Evolutionary conservation across 2,113 vertebrate genomes (phyloP).

Genomic region (Coptodon bakossiorum): DNA sequence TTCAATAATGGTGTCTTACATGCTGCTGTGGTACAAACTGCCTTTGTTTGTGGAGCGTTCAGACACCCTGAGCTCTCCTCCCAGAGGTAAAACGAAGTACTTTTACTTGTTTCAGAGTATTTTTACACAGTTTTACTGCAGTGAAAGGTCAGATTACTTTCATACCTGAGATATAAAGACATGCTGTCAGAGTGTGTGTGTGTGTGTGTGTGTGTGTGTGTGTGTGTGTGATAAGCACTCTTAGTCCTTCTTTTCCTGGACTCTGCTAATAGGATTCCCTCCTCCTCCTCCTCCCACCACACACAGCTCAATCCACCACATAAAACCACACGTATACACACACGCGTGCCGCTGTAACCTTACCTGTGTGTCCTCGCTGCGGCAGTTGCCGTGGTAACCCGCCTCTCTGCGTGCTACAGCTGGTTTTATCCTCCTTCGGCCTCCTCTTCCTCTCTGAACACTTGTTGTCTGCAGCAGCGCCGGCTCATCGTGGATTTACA

Average conservation of each 20-base stretch:
- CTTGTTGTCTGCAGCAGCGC: slow-evolving; percentile 51
- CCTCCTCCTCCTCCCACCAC: slow-evolving; percentile 2
- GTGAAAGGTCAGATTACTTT: neutral
- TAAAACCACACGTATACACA: neutral
- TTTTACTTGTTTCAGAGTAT: neutral
- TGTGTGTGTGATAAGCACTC: neutral
- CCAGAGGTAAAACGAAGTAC: neutral
- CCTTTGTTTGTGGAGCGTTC: neutral
- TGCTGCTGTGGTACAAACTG: neutral
- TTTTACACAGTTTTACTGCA: neutral
- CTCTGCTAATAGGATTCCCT: slow-evolving; percentile 58
- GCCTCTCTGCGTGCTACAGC: neutral
- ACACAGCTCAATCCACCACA: slow-evolving; percentile 21
- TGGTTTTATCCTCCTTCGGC: neutral
- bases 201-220: neutral
- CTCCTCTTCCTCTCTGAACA: slow-evolving; percentile 25
- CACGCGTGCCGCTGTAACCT: slow-evolving; percentile 9
- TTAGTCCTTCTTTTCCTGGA: slow-evolving; percentile 52
- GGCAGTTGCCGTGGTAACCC: slow-evolving; percentile 50
- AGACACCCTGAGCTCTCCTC: neutral
- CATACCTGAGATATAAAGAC: neutral
- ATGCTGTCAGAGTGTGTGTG: neutral
- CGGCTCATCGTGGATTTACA: slow-evolving; percentile 50
- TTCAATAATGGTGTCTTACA: rapidly evolving
- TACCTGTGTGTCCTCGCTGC: slow-evolving; percentile 39